These are phyloP conservation scores for Tubulanus polymorphus DNA, from an alignment of 2,888 invertebrate genomes.

Conservation along the genomic window DNA sequence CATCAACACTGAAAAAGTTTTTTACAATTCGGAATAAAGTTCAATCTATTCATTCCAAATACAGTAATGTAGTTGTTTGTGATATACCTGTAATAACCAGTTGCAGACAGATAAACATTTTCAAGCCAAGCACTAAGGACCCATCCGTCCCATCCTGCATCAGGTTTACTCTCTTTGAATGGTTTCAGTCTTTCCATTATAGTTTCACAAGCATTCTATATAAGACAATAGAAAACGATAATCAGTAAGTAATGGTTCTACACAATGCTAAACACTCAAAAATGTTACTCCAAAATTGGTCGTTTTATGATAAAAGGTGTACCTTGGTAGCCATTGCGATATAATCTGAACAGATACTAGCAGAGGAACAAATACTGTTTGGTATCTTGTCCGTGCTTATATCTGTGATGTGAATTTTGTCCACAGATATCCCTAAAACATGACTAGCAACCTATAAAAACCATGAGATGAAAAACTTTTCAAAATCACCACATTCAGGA, in stretches of 20 bases:
- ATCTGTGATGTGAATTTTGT: constrained; percentile 76
- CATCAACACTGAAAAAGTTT: too few species aligned
- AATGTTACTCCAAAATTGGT: too few species aligned
- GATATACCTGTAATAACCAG: constrained; percentile 28
- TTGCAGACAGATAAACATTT: constrained; percentile 27
- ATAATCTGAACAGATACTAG: constrained; percentile 80
- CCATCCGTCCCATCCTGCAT: constrained; percentile 78
- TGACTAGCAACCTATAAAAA: constrained; percentile 56
- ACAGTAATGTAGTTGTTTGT: too few species aligned
- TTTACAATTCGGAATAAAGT: too few species aligned
- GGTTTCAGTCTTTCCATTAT: constrained; percentile 70
- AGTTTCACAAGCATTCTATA: constrained; percentile 67
- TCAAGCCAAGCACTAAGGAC: constrained; percentile 33
- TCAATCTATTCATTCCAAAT: too few species aligned
- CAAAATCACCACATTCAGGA: too few species aligned
- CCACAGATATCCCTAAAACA: constrained; percentile 65
- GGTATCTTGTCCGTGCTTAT: constrained; percentile 87
- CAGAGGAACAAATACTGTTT: constrained; percentile 85
- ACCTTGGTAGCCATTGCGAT: constrained; percentile 73
- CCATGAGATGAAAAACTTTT: too few species aligned
- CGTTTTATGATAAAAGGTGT: too few species aligned
- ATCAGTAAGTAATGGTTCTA: too few species aligned
- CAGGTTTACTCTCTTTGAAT: constrained; percentile 70
- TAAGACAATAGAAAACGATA: too few species aligned
- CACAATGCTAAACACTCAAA: too few species aligned